Base-by-base conservation (phyloP, 2,797 vertebrate species). In the Philypnodon macrostomus region DNA sequence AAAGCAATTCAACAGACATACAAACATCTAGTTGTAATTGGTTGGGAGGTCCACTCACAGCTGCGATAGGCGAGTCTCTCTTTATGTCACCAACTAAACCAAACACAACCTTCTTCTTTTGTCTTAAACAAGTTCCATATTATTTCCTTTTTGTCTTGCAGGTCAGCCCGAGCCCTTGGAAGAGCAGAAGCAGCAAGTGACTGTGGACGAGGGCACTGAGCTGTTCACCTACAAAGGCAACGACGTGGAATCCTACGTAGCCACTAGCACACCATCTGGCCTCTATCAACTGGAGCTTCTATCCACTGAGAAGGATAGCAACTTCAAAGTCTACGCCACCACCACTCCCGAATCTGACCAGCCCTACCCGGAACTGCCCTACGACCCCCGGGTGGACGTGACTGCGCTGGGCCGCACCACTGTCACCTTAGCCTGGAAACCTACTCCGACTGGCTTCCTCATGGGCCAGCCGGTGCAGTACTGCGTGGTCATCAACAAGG, bases 271-370 rank as follows among this genome's bases (percentile, higher is more conserved):
- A 1, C 89, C 95, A 0, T 93, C 97, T 1, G 97, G 97, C 44
- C 87, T 99, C 36, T 99, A 99, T 75, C 95, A 95, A 54, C 73
- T 99, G 75, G 95, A 99, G 67, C 85, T 99, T 21, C 86, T 98
- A 64, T 98, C 94, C 1, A 97, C 96, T 1, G 97, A 99, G 88
- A 98, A 98, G 58, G 97, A 99, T 81, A 98, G 96, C 24, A 91
- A 96, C 79, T 96, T 98, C 70, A 95, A 97, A 74, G 88, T 95
- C 12, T 98, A 98, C 2, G 93, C 93, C 58, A 96, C 92, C 67
- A 99, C 97, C 1, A 98, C 97, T 1, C 97, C 97, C 0, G 96
- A 96, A 75, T 97, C 95, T 0, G 96, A 98, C 70, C 96, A 96
- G 66, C 95, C 96, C 12, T 99, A 98, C 59, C 97, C 97, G 0